Conservation (phyloP, 2,113 vertebrate species). For the Pterocles orientalis region DNA sequence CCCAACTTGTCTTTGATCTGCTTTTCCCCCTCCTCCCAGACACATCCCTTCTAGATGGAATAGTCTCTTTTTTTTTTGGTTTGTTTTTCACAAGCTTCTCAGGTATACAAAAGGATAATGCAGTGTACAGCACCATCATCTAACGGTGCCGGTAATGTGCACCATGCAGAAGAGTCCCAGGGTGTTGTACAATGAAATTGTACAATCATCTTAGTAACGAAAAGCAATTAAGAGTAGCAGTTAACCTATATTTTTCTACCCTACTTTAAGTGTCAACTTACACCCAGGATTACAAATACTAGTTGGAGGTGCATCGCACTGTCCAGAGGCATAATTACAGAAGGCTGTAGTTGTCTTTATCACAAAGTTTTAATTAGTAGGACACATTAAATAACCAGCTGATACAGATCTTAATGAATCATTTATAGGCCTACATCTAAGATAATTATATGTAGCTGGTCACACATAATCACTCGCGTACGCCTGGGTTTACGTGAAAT, state of each 20-base stretch:
- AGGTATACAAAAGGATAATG: neutral
- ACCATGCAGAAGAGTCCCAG: neutral
- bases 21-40: neutral
- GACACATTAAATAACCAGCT: conserved; percentile 57
- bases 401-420: conserved; percentile 67
- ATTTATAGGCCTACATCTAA: conserved; percentile 59
- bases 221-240: conserved; percentile 42
- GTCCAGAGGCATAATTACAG: conserved; percentile 61
- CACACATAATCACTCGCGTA: neutral
- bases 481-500: neutral
- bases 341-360: conserved; percentile 41
- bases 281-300: conserved; percentile 1
- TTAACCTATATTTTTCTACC: conserved; percentile 51
- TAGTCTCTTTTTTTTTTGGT: neutral
- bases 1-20: neutral
- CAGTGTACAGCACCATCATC: neutral
- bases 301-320: neutral
- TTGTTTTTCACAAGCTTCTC: neutral
- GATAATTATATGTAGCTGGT: conserved; percentile 43
- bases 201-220: neutral
- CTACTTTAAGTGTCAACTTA: conserved; percentile 13
- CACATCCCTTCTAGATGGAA: neutral
- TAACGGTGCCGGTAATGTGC: neutral
- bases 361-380: conserved; percentile 66
- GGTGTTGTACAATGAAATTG: neutral